Base-by-base conservation (phyloP, 1,140 invertebrate genomes). In the Drosophila neocordata region DNA sequence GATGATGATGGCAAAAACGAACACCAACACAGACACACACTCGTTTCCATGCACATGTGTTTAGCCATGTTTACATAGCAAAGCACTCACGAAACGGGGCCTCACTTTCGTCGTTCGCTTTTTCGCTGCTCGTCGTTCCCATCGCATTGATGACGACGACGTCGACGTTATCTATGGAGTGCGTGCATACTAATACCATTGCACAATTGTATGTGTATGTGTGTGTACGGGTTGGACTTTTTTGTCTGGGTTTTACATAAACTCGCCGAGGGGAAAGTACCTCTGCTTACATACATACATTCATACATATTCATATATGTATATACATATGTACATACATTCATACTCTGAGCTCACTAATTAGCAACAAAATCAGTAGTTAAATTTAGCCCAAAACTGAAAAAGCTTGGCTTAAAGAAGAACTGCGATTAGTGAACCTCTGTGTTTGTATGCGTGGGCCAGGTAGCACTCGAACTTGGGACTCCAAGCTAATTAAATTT, bases 51-150 rank as follows among this genome's bases (percentile, higher is more conserved):
- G 53, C 51, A 76, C 59, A 70, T 71, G 66, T 71, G 69, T 59
- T 79, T 84, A 79, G 80, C 58, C 63, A 63, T 89, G 82, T 75
- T 87, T 87, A 87, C 75, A 88, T 82, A 87, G 75, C 79, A 88
- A 88, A 79, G 83, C 70, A 68, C 65, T 59, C 56, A 75, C 71
- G 83, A 88, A 88, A 72, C 82, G 82, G 82, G 83, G 83, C 82
- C 83, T 83, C 62, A 73, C 73, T 60, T 64, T 52, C 34, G 44
- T 41, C 57, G 34, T 62, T 70, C 62, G 64, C 57, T 59, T 58
- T 60, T 60, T 81, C 66, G 53, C 48, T 11, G 12, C 35, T 53
- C 22, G 34, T 57, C 53, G 44, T 48, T 58, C 13, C 20, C 72
- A 64, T 76, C 18, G 27, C 72, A 64, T 76, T 59, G 73, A 65